Conservation (phyloP, 2,113 vertebrate species). For the Epinephelus lanceolatus region DNA sequence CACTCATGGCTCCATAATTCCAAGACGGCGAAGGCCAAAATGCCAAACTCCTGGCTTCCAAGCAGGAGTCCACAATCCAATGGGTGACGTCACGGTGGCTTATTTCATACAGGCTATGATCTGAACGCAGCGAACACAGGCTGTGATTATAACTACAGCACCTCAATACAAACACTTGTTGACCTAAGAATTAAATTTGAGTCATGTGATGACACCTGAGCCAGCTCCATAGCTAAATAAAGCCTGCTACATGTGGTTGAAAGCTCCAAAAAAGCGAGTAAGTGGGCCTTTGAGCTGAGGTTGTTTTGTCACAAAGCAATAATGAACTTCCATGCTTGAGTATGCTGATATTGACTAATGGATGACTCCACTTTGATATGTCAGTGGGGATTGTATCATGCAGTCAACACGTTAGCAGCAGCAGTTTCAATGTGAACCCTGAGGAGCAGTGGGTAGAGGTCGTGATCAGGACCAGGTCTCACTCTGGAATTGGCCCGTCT, state of each 20-base stretch:
- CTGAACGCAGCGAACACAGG: no score
- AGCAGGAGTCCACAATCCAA: no score
- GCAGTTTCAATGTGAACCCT: neutral
- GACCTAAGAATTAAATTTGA: neutral
- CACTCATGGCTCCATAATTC: no score
- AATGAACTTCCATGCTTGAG: neutral
- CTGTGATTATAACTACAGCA: neutral
- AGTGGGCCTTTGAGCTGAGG: no score
- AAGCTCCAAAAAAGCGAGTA: neutral
- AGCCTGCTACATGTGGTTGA: neutral
- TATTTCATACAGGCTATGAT: no score
- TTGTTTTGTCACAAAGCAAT: neutral
- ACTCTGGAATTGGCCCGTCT: slow-evolving; percentile 87
- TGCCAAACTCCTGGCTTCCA: no score
- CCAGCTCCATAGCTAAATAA: neutral
- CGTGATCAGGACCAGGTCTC: slow-evolving; percentile 94
- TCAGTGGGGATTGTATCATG: neutral
- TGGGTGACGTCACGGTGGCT: no score
- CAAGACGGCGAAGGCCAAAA: no score
- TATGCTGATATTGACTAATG: neutral
- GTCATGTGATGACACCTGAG: neutral
- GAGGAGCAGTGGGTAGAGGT: neutral
- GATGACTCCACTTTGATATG: neutral
- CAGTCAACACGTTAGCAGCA: neutral
- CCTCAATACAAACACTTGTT: neutral